Evolutionary conservation across 2,888 invertebrate species (phyloP).

Genomic region (Macaria notata): DNA sequence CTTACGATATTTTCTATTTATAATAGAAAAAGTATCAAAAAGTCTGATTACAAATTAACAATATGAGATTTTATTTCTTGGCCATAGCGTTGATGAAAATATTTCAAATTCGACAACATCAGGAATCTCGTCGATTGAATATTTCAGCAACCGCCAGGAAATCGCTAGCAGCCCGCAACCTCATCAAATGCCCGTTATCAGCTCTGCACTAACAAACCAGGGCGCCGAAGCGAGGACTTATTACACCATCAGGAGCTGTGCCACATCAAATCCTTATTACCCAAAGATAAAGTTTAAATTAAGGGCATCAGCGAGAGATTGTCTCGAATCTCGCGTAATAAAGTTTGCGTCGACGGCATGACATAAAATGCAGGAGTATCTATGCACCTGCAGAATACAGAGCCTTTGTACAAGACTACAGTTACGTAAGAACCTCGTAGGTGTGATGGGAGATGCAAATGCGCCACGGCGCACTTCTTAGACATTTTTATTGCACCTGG

Average conservation of each 20-base stretch:
- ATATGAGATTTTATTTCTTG: too few species aligned
- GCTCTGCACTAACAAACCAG: slow-evolving; percentile 49
- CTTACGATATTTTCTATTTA: too few species aligned
- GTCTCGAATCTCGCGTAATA: slow-evolving; percentile 41
- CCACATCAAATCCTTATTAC: slow-evolving; percentile 38
- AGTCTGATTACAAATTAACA: too few species aligned
- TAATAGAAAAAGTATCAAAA: too few species aligned
- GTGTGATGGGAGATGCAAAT: slow-evolving; percentile 56
- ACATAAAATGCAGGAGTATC: slow-evolving; percentile 54
- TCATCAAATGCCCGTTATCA: slow-evolving; percentile 66
- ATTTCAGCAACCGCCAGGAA: slow-evolving; percentile 30
- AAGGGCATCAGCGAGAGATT: slow-evolving; percentile 32
- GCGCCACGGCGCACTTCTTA: slow-evolving; percentile 50
- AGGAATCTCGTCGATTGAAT: slow-evolving; percentile 6
- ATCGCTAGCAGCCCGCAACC: slow-evolving; percentile 40
- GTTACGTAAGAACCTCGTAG: slow-evolving; percentile 1
- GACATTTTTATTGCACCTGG: slow-evolving; percentile 62
- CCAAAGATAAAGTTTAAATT: slow-evolving; percentile 29
- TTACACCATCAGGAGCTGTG: slow-evolving; percentile 31
- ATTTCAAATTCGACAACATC: too few species aligned
- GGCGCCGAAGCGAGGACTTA: slow-evolving; percentile 33
- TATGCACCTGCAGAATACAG: slow-evolving; percentile 35
- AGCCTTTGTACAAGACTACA: slow-evolving; percentile 9
- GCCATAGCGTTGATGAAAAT: too few species aligned
- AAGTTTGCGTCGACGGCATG: slow-evolving; percentile 43